Conservation (phyloP, 2,113 vertebrate genomes). For the Arvicanthis niloticus region DNA sequence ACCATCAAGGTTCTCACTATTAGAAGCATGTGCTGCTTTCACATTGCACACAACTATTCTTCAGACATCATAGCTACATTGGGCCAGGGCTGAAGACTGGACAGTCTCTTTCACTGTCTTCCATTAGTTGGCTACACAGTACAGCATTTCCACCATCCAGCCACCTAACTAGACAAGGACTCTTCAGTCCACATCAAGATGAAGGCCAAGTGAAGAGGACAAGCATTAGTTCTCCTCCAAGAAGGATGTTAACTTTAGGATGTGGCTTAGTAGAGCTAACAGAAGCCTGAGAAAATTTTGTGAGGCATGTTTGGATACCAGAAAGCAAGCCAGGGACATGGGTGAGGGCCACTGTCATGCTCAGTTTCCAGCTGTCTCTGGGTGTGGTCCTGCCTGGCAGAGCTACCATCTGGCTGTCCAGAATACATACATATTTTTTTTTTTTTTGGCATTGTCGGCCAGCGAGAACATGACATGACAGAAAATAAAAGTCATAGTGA, state of each 20-base stretch:
- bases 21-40: neutral
- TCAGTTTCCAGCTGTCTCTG: neutral
- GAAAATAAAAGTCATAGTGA: conserved; percentile 17
- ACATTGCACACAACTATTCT: neutral
- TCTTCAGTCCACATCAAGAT: neutral
- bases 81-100: neutral
- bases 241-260: conserved; percentile 1
- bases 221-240: neutral
- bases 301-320: neutral
- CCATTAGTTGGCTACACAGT: neutral
- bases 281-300: neutral
- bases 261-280: neutral
- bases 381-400: neutral
- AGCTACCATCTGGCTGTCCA: neutral
- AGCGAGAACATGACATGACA: neutral
- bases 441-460: neutral
- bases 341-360: neutral
- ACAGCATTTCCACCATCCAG: neutral
- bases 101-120: neutral
- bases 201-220: neutral
- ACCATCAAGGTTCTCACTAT: neutral
- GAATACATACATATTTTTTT: neutral
- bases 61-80: neutral
- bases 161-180: neutral
- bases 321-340: neutral